A percentile compares a stretch with the other conserved stretches of the same genome.
These are phyloP conservation scores for Cyanocitta stelleri DNA, from an alignment of 2,113 vertebrate genomes.

Conservation along the genomic window DNA sequence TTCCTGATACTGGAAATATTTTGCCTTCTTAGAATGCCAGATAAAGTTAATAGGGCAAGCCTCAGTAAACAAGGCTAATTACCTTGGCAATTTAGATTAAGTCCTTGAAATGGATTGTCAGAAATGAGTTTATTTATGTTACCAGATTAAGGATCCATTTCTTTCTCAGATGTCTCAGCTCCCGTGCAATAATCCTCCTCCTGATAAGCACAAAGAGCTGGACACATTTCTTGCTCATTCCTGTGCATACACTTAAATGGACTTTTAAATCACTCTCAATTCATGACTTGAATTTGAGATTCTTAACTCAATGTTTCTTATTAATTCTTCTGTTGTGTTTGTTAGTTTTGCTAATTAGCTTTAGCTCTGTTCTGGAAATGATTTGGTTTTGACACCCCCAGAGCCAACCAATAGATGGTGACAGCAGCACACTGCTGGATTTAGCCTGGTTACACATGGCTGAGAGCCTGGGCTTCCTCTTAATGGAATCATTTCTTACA, in stretches of 20 bases:
- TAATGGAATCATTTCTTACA: neutral
- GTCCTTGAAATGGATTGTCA: slow-evolving; percentile 21
- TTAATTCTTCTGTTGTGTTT: neutral
- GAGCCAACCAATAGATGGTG: slow-evolving; percentile 34
- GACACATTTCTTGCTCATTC: neutral
- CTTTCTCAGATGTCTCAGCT: neutral
- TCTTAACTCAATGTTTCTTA: neutral
- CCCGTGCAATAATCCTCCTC: neutral
- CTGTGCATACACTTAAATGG: neutral
- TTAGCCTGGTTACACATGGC: neutral
- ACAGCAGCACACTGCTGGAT: neutral
- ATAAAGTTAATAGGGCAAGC: neutral
- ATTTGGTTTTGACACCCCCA: slow-evolving; percentile 2
- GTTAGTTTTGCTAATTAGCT: slow-evolving; percentile 24
- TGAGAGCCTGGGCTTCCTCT: neutral
- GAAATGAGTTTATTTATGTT: slow-evolving; percentile 18
- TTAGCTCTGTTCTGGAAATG: neutral
- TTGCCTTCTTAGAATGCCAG: neutral
- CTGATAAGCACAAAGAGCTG: neutral
- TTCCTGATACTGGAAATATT: neutral
- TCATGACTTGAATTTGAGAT: neutral
- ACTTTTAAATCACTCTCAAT: neutral
- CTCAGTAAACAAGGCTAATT: slow-evolving; percentile 22
- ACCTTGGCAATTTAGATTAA: neutral
- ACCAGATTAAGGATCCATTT: neutral